Base-by-base conservation (phyloP, 2,888 invertebrate species). In the Bugula neritina region DNA sequence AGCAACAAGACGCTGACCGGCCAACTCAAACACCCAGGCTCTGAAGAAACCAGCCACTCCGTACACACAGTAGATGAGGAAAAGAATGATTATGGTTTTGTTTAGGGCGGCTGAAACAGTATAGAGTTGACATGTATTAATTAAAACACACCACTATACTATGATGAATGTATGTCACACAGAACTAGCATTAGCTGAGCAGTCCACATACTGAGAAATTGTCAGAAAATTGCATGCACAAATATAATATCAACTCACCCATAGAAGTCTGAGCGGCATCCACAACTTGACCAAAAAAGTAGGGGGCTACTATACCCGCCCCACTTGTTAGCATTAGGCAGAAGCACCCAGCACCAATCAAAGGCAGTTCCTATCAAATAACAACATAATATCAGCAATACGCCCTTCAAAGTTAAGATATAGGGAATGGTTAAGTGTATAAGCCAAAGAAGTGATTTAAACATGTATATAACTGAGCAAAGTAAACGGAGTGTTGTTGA, bases 271-370 rank as follows among this genome's bases (percentile, higher is more conserved):
- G 75, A 5, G 83, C 82, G 34, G 81, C 79, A 76, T 83, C 83
- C 2, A 83, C 79, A 3, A 83, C 82, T 72, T 76, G 77, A 23
- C 83, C 83, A 76, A 83, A 83, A 74, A 79, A 82, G n/a, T 81
- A 73, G 5, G 83, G 83, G 0, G 80, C 80, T 17, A 79, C 76
- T 72, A 81, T 80, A 72, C 79, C 77, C 0, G 79, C 73, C 10
- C 75, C 80, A 74, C 79, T 79, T 3, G 80, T 77, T 2, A 77
- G 73, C 21, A 82, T 69, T 27, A 82, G 73, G 69, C 77, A 77
- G 10, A 79, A 27, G 5, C 74, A 74, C 0, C 76, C 82, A 10
- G 71, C 58, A 0, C 71, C 10, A 0, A 82, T 52, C 71, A 82
- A 54, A 0, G 75, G 74, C 17, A 73, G 31, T 74, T 81, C 81